Percentiles rank a stretch among this genome's conserved stretches.
Evolutionary conservation across 2,888 invertebrate genomes (phyloP).

Genomic region (Rotaria socialis): DNA sequence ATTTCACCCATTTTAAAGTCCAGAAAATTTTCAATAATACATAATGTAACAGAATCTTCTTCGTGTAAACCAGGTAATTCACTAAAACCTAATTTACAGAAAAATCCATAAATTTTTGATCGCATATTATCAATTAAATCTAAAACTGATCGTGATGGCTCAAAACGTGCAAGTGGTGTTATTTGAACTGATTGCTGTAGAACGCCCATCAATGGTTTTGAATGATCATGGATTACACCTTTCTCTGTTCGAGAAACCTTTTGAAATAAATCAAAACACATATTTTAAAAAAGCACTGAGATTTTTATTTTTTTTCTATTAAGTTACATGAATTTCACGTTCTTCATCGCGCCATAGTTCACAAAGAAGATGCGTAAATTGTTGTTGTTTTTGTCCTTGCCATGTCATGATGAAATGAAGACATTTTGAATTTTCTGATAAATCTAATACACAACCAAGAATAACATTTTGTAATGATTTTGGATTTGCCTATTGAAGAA

Average conservation of each 20-base stretch:
- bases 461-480: slow-evolving; percentile 55
- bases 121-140: slow-evolving; percentile 59
- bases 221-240: background rate
- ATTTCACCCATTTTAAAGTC: slow-evolving; percentile 60
- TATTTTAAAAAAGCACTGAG: no score
- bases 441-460: slow-evolving; percentile 58
- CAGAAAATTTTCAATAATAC: slow-evolving; percentile 59
- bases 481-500: background rate
- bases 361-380: slow-evolving; percentile 57
- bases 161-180: background rate
- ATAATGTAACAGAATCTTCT: slow-evolving; percentile 58
- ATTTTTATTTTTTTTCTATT: slow-evolving; percentile 51
- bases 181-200: background rate
- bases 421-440: slow-evolving; percentile 58
- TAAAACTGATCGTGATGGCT: slow-evolving; percentile 55
- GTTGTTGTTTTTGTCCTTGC: slow-evolving; percentile 53
- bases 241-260: slow-evolving; percentile 32
- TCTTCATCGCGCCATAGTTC: slow-evolving; percentile 59
- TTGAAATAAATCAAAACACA: background rate
- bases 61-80: slow-evolving; percentile 57
- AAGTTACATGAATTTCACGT: slow-evolving; percentile 54
- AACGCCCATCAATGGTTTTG: slow-evolving; percentile 21
- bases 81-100: slow-evolving; percentile 58
- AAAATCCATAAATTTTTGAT: slow-evolving; percentile 58
- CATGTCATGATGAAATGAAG: slow-evolving; percentile 57